A percentile compares a stretch with the other conserved stretches of the same genome.
Evolutionary conservation across 2,888 invertebrate genomes (phyloP).

Genomic region (Lamellibrachia columna): DNA sequence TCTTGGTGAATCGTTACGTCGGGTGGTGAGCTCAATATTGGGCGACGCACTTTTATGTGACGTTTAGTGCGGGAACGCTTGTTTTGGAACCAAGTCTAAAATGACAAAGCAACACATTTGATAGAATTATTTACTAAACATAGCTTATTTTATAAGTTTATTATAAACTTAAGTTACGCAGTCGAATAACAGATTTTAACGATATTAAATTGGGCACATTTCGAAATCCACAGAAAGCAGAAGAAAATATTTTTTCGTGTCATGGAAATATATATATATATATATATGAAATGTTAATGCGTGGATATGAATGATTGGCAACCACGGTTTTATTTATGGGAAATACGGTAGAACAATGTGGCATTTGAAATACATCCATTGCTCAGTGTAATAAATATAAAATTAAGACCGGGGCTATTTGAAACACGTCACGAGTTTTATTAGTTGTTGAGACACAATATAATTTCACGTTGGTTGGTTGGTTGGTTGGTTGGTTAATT

Average conservation of each 20-base stretch:
- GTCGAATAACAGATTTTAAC: not conserved
- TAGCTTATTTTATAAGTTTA: not conserved
- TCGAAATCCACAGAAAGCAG: no score
- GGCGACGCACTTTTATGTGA: not conserved
- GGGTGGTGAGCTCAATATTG: not conserved
- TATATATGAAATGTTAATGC: not conserved
- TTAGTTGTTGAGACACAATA: no score
- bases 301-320: no score
- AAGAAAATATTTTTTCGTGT: no score
- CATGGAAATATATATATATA: no score
- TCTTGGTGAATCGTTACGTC: not conserved
- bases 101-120: not conserved
- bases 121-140: not conserved
- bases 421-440: no score
- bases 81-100: constrained; percentile 16
- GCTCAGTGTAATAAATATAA: no score
- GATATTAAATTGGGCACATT: not conserved
- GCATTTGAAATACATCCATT: no score
- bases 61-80: constrained; percentile 10
- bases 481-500: no score
- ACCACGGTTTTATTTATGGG: no score
- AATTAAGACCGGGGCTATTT: no score
- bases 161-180: not conserved
- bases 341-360: not conserved
- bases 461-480: no score